A percentile compares a stretch with the other conserved stretches of the same genome.
These are phyloP conservation scores for Apogon hyalosoma DNA, from an alignment of 2,797 vertebrate species.

Conservation along the genomic window DNA sequence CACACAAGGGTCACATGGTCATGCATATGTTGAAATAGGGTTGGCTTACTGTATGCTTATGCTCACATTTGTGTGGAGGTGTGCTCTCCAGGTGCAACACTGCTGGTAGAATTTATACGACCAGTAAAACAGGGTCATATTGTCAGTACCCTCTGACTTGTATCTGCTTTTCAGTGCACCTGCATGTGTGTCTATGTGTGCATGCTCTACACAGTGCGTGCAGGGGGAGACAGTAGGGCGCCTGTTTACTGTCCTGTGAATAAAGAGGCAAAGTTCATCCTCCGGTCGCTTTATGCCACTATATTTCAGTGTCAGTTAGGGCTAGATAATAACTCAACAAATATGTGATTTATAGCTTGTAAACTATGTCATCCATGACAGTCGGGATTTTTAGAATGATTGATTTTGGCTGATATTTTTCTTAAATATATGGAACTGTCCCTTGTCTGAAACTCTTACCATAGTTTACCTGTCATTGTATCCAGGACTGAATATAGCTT, in stretches of 20 bases:
- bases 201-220: constrained; percentile 26
- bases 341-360: constrained; percentile 38
- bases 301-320: constrained; percentile 42
- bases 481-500: background rate
- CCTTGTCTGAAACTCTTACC: background rate
- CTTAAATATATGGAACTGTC: background rate
- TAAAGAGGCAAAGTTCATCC: constrained; percentile 75
- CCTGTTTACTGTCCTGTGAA: constrained; percentile 72
- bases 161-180: constrained; percentile 50
- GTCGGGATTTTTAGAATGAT: constrained; percentile 7
- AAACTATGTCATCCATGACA: constrained; percentile 11
- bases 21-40: constrained; percentile 9
- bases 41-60: constrained; percentile 14
- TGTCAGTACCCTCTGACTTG: constrained; percentile 66
- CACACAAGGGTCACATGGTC: background rate
- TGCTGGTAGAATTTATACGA: constrained; percentile 56
- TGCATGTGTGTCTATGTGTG: constrained; percentile 48
- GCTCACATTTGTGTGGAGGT: constrained; percentile 31
- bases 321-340: constrained; percentile 50
- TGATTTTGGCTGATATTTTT: constrained; percentile 21
- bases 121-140: constrained; percentile 67
- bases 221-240: constrained; percentile 47
- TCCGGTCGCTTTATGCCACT: constrained; percentile 47
- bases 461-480: background rate
- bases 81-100: constrained; percentile 60